Percentiles rank a stretch among this genome's conserved stretches.
phyloP scores from a whole-genome alignment of 1,140 invertebrate genomes.

The Drosophila rhopaloa region DNA sequence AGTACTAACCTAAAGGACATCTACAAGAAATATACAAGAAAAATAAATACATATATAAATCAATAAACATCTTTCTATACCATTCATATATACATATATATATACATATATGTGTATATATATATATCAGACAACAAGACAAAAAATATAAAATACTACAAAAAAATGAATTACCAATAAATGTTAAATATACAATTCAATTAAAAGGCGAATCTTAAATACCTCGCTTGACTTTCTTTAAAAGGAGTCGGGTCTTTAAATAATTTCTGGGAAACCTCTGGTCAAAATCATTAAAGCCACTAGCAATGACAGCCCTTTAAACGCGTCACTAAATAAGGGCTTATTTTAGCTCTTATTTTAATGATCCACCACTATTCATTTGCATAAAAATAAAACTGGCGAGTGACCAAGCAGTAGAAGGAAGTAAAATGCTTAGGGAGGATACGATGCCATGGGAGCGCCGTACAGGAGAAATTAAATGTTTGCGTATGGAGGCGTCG shows the following conservation, averaged over 20 bases:
- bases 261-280: too few relatives aligned
- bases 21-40: slow-evolving; percentile 33
- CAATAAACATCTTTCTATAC: slow-evolving; percentile 49
- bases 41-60: slow-evolving; percentile 31
- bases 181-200: slow-evolving; percentile 74
- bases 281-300: too few relatives aligned
- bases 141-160: slow-evolving; percentile 62
- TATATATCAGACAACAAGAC: slow-evolving; percentile 57
- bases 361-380: slow-evolving; percentile 19
- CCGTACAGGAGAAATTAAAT: slow-evolving; percentile 42
- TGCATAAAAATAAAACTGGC: slow-evolving; percentile 27
- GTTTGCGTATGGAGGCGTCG: slow-evolving; percentile 51
- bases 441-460: slow-evolving; percentile 43
- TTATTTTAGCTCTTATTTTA: background rate
- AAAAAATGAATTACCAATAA: slow-evolving; percentile 68
- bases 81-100: slow-evolving; percentile 29
- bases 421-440: background rate
- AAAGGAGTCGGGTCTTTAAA: too few relatives aligned
- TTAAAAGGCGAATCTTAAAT: background rate
- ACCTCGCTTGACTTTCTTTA: background rate
- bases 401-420: background rate
- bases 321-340: background rate
- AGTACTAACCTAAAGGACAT: slow-evolving; percentile 31
- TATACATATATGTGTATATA: background rate
- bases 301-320: too few relatives aligned